Base-by-base conservation (phyloP, 2,113 vertebrate genomes). In the Pterocles gutturalis region DNA sequence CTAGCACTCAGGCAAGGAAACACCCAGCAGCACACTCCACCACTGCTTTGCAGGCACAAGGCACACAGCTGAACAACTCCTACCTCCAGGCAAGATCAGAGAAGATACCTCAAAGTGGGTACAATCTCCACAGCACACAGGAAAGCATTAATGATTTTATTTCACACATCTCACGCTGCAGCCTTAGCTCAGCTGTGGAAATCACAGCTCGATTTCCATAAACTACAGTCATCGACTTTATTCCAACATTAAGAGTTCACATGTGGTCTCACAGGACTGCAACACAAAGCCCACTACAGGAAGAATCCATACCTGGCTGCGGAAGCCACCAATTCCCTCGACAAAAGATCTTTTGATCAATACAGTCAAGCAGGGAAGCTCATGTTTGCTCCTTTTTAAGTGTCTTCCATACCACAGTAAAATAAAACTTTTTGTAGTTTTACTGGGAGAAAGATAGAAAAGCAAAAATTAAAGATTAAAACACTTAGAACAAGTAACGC, bases 201-300 rank as follows among this genome's bases (percentile, higher is more conserved):
- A 85, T 8, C 57, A 51, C 29, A 88, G 67, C 54, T 91, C 54
- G 58, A 91, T 97, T 92, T 80, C 79, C 95, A 58, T 55, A 80
- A 86, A 71, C 43, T 78, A 62, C 3, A 46, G 31, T 83, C 88
- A 75, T 2, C 1, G 11, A 45, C 15, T 80, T 72, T 62, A 92
- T 38, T 79, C 55, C 77, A 86, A 62, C 46, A 55, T 49, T 8
- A 58, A 7, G 24, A 60, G 26, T 10, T 89, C 45, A 21, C 4
- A 58, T 0, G 1, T 53, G 53, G 57, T 65, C 66, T 65, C 4
- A 1, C 36, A 79, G 29, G 45, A 85, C 53, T 18, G 31, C 41
- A 49, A 19, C 58, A 71, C 31, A 78, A 87, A 65, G 13, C 4
- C 33, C 53, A 12, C 11, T 21, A 55, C 18, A 51, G 31, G n/a